A percentile compares a stretch with the other conserved stretches of the same genome.
Evolutionary conservation across 2,888 invertebrate species (phyloP).

Genomic region (Tyria jacobaeae): DNA sequence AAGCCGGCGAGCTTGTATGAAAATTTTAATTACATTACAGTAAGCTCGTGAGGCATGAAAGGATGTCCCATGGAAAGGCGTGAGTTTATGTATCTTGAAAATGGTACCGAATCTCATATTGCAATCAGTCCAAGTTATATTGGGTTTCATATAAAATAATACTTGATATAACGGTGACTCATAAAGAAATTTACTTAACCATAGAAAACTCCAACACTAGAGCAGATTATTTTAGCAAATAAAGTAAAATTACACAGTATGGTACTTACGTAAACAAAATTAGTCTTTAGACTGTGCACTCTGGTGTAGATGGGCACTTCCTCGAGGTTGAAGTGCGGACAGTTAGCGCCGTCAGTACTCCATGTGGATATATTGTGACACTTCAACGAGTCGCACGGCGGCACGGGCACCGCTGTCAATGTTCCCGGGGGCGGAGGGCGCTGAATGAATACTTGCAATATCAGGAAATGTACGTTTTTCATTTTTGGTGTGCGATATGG

Average conservation of each 20-base stretch:
- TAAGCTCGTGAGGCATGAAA: too few relatives aligned
- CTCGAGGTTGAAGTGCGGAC: conserved; percentile 86
- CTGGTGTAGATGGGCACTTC: conserved; percentile 91
- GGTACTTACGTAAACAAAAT: conserved; percentile 93
- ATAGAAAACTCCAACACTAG: too few relatives aligned
- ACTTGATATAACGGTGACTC: too few relatives aligned
- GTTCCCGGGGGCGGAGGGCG: conserved; percentile 90
- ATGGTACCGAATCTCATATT: too few relatives aligned
- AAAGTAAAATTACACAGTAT: not conserved
- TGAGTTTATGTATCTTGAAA: too few relatives aligned
- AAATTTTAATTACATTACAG: too few relatives aligned
- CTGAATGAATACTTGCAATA: too few relatives aligned
- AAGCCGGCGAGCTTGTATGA: not conserved
- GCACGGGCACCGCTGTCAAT: conserved; percentile 91
- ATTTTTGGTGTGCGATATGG: too few relatives aligned
- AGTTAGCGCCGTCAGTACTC: conserved; percentile 62
- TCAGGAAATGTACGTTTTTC: not conserved
- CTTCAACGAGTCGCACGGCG: conserved; percentile 90
- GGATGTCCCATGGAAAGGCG: too few relatives aligned
- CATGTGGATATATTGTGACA: conserved; percentile 88
- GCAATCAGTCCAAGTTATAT: too few relatives aligned
- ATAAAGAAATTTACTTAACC: too few relatives aligned
- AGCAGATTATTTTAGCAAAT: not conserved
- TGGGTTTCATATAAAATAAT: too few relatives aligned
- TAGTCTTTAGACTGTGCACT: conserved; percentile 92